Evolutionary conservation across 2,113 vertebrate species (phyloP).

Genomic region (Apeltes quadracus): DNA sequence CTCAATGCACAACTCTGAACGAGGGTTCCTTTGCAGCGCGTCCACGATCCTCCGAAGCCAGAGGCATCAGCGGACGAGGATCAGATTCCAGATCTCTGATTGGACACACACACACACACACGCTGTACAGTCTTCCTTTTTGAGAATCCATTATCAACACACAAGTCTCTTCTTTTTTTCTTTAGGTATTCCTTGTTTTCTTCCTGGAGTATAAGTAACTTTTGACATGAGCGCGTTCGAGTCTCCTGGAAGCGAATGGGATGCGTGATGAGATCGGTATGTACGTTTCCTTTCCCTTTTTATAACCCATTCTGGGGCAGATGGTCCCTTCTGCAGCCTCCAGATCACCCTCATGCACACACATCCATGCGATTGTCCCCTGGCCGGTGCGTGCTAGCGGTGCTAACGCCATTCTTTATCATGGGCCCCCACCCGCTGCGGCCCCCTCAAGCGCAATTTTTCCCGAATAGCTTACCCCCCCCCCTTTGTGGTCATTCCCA

Average conservation of each 20-base stretch:
- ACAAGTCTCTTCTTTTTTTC: background rate
- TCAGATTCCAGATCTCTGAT: constrained; percentile 25
- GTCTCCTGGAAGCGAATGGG: background rate
- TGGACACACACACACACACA: constrained; percentile 39
- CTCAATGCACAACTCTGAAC: constrained; percentile 16
- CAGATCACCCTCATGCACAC: background rate
- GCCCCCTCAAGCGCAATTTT: constrained; percentile 47
- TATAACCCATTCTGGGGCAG: background rate
- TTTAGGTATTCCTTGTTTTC: background rate
- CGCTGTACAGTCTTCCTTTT: constrained; percentile 1
- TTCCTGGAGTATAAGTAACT: background rate
- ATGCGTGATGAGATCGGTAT: background rate
- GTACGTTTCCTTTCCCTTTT: background rate
- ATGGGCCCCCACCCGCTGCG: constrained; percentile 46
- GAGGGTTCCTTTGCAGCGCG: constrained; percentile 3
- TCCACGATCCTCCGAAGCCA: constrained; percentile 21
- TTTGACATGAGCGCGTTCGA: background rate
- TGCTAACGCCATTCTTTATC: constrained; percentile 34
- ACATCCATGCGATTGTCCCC: background rate
- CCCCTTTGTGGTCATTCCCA: constrained; percentile 39
- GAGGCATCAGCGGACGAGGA: background rate
- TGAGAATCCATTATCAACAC: constrained; percentile 16
- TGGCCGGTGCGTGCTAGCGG: constrained; percentile 23
- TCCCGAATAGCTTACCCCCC: constrained; percentile 57
- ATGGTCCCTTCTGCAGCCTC: background rate